Evolutionary conservation across 1,140 invertebrate species (phyloP), one percentile per base, ranked within the genome.

Genomic region (Helicorthomorpha holstii): DNA sequence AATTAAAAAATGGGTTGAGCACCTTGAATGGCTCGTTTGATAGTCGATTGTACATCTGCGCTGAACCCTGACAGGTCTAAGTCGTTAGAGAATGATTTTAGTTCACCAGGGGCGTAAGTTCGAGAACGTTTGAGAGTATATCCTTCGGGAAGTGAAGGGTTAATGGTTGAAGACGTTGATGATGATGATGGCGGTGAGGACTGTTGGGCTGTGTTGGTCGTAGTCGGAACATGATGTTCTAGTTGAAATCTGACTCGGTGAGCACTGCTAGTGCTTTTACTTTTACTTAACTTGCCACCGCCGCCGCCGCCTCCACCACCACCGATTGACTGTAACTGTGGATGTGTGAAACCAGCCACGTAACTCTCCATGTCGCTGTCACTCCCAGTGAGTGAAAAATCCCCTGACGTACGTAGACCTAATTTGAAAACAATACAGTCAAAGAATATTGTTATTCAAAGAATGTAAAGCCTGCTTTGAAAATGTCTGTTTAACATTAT

Each of bases 121-220:
- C 86, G 88, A 7, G 84, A 86, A 23, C 84, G 72, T 66, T 87
- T 83, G 19, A 85, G 55, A n/a, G 52, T 53, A 43, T 52, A 51
- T 38, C 48, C 54, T 34, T 34, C 29, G 7, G 7, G 7, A 7
- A 7, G 7, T 7, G 29, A 49, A 46, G 54, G 49, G 1, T 53
- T 48, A 21, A 41, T 24, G 23, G 48, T 52, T 2, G 54, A 48
- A 24, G 53, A 52, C 27, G 51, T 49, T 16, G 54, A 4, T 3
- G 25, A 21, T 12, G 41, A 24, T 14, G 25, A 42, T 22, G 46
- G 46, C 27, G 53, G 54, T 22, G 34, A 19, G 16, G 24, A 27
- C 27, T 19, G 27, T 44, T 22, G 42, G 41, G 42, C 25, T n/a
- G n/a, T n/a, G 25, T 7, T 41, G 19, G 27, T 55, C 14, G 34